phyloP scores from a whole-genome alignment of 2,888 invertebrate species.

The Drosophila pegasa region DNA sequence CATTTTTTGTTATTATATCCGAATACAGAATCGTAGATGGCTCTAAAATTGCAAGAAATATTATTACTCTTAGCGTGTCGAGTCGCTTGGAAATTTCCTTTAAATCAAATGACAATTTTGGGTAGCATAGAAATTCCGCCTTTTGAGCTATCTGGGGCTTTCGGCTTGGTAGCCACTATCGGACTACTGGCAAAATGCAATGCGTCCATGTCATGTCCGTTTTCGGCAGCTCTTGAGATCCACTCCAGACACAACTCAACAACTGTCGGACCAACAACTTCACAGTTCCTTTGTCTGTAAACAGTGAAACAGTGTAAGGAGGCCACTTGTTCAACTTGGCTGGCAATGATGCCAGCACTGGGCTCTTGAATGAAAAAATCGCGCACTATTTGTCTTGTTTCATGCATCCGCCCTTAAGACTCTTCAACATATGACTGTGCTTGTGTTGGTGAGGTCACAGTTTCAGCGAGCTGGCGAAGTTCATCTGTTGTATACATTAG shows the following conservation, averaged over 20 bases:
- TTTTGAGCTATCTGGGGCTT: neutral
- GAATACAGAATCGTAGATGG: neutral
- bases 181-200: constrained; percentile 23
- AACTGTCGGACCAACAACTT: constrained; percentile 73
- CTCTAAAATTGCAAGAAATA: constrained; percentile 13
- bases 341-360: constrained; percentile 3
- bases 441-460: constrained; percentile 11
- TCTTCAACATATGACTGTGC: neutral
- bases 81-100: neutral
- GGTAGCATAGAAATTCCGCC: neutral
- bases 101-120: neutral
- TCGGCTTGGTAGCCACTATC: constrained; percentile 2
- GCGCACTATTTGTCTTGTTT: constrained; percentile 68
- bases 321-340: constrained; percentile 25
- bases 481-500: constrained; percentile 10
- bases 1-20: constrained; percentile 13
- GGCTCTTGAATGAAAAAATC: constrained; percentile 59
- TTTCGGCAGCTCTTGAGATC: constrained; percentile 31
- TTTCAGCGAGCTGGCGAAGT: constrained; percentile 37
- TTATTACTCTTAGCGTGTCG: neutral
- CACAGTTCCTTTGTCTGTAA: constrained; percentile 73
- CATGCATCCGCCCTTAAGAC: constrained; percentile 48
- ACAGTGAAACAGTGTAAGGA: constrained; percentile 61
- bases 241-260: constrained; percentile 61
- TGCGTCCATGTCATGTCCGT: constrained; percentile 48